These are phyloP conservation scores for Petroica traversi DNA, from an alignment of 2,113 vertebrate species.

Conservation along the genomic window DNA sequence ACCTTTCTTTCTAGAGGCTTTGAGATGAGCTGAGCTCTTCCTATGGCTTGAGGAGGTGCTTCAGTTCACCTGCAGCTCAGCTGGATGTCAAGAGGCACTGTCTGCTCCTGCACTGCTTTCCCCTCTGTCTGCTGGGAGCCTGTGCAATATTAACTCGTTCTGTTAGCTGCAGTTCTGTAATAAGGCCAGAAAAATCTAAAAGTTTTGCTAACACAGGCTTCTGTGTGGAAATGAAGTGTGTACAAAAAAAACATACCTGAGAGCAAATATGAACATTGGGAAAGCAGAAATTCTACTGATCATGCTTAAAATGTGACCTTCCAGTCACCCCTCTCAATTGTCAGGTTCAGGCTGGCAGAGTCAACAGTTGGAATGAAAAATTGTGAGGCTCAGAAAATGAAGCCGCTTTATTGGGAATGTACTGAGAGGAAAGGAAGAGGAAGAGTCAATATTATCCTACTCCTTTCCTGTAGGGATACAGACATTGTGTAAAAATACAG, in stretches of 20 bases:
- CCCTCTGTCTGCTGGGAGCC: not conserved
- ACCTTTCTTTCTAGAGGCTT: not conserved
- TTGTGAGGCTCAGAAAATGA: not conserved
- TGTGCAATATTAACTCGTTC: not conserved
- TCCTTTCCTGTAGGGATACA: not conserved
- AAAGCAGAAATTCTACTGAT: not conserved
- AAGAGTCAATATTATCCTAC: not conserved
- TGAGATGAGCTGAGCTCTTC: not conserved
- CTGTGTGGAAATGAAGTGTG: not conserved
- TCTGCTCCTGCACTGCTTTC: not conserved
- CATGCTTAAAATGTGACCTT: not conserved
- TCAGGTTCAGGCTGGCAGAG: not conserved
- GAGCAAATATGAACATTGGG: not conserved
- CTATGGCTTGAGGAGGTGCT: not conserved
- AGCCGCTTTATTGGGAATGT: not conserved
- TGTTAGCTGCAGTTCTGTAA: not conserved
- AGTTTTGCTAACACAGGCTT: not conserved
- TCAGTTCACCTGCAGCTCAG: not conserved
- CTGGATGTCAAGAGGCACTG: fast-evolving
- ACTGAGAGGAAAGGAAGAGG: not conserved
- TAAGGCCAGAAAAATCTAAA: not conserved
- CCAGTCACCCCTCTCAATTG: not conserved
- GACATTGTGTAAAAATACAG: not conserved
- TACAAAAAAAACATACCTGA: not conserved
- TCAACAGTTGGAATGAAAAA: not conserved